Evolutionary conservation across 1,140 invertebrate species (phyloP).

Genomic region (Ditylenchus dipsaci): DNA sequence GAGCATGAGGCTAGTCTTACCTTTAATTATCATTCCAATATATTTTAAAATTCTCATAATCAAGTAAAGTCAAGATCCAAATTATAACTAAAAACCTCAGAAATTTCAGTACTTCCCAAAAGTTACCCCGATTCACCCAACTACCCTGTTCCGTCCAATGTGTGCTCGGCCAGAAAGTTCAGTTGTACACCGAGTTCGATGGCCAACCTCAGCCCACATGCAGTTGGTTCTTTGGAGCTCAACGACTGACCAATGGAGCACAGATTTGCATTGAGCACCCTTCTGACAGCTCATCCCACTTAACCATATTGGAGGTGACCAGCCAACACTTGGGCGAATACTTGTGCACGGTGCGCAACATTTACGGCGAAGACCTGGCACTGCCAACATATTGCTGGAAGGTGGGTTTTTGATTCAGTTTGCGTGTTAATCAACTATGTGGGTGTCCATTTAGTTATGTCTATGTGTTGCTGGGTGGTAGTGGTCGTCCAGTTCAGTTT

Average conservation of each 20-base stretch:
- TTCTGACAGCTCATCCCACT: slow-evolving; percentile 18
- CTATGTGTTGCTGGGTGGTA: not conserved
- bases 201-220: slow-evolving; percentile 34
- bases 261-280: slow-evolving; percentile 25
- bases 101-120: slow-evolving; percentile 7
- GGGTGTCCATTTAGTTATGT: not conserved
- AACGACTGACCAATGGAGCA: slow-evolving; percentile 30
- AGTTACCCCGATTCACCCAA: slow-evolving; percentile 37
- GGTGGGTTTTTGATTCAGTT: slow-evolving; percentile 25
- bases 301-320: slow-evolving; percentile 17
- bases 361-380: slow-evolving; percentile 49
- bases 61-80: too few species aligned
- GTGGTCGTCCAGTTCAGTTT: not conserved
- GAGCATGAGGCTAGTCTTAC: not conserved
- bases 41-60: not conserved
- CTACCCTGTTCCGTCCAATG: slow-evolving; percentile 40
- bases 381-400: slow-evolving; percentile 47
- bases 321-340: slow-evolving; percentile 47
- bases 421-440: not conserved
- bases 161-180: slow-evolving; percentile 42
- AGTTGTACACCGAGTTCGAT: slow-evolving; percentile 42
- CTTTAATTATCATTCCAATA: not conserved
- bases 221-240: slow-evolving; percentile 43
- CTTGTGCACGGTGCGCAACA: slow-evolving; percentile 47
- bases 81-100: too few species aligned